phyloP scores from a whole-genome alignment of 2,113 vertebrate species.

The Chaetura pelagica region DNA sequence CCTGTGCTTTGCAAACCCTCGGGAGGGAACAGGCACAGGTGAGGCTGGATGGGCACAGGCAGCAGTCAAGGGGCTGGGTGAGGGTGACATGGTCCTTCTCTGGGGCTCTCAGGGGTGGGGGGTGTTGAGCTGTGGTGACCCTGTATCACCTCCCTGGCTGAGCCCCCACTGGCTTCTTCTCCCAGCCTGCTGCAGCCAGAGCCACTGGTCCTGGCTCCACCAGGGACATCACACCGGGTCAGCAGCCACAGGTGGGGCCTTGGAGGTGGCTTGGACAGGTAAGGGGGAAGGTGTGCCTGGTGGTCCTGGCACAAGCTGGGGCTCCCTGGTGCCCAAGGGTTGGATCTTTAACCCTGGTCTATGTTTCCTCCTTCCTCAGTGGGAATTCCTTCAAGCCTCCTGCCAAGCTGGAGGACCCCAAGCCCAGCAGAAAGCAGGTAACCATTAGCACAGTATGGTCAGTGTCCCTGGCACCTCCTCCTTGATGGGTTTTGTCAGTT shows the following conservation, averaged over 20 bases:
- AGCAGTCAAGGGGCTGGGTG: rapidly evolving
- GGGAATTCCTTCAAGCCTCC: neutral
- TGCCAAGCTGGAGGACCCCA: neutral
- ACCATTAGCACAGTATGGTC: neutral
- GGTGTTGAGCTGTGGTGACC: rapidly evolving
- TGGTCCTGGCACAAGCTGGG: neutral
- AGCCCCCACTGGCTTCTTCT: neutral
- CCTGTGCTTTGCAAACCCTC: rapidly evolving
- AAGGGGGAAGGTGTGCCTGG: neutral
- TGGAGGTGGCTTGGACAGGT: neutral
- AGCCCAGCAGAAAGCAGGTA: conserved; percentile 50
- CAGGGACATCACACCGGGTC: rapidly evolving
- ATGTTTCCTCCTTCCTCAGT: neutral
- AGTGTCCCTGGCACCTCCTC: rapidly evolving
- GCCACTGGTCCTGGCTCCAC: neutral
- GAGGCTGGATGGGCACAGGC: rapidly evolving
- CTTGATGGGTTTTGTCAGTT: neutral
- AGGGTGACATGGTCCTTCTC: neutral
- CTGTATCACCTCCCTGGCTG: neutral
- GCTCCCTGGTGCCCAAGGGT: neutral
- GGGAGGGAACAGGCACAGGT: rapidly evolving
- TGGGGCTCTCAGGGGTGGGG: neutral
- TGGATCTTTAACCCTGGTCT: neutral
- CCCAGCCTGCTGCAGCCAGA: conserved; percentile 30
- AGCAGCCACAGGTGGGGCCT: neutral